Evolutionary conservation across 2,888 invertebrate genomes (phyloP), one percentile per base, ranked within the genome.

Genomic region (Lasioglossum zephyrum): DNA sequence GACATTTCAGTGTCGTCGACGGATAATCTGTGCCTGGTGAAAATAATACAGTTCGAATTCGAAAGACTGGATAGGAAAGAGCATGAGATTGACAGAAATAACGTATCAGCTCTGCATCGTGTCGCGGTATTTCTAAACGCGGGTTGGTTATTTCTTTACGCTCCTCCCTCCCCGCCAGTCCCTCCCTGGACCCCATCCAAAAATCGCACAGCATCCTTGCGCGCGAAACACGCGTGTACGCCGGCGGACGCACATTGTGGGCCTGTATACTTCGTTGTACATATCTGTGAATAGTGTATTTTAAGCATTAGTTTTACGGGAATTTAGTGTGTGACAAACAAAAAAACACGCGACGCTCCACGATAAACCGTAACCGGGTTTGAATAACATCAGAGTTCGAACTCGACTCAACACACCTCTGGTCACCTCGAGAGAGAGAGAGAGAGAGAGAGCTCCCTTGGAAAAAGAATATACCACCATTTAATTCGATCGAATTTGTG

Each of bases 221-320:
- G 92, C 93, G 92, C 93, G 93, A 93, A 93, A 92, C 91, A 91
- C 92, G 93, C 93, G 92, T 57, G 11, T 92, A 93, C 89, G 93
- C 92, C 93, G 94, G 92, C 91, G 91, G 92, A 92, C 91, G 92
- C 93, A 92, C 89, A 86, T 92, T 87, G 90, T 87, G 89, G 88
- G 88, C 88, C 89, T 89, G 89, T 90, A 89, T 90, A 89, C 89
- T 90, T 88, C 85, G 89, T 88, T 93, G 93, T 93, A 93, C 88
- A 93, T 93, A 93, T 87, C 88, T 93, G 93, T 93, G 93, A 93
- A 93, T 93, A 93, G 93, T 93, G 92, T 93, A 93, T 93, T 93
- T 93, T 93, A 92, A 92, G 88, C 86, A 75, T 87, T 91, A 91
- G 88, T 92, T 92, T 92, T 84, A 90, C 85, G 79, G 57, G 78